Conservation (phyloP, 2,888 invertebrate genomes). For the Xanthia togata region DNA sequence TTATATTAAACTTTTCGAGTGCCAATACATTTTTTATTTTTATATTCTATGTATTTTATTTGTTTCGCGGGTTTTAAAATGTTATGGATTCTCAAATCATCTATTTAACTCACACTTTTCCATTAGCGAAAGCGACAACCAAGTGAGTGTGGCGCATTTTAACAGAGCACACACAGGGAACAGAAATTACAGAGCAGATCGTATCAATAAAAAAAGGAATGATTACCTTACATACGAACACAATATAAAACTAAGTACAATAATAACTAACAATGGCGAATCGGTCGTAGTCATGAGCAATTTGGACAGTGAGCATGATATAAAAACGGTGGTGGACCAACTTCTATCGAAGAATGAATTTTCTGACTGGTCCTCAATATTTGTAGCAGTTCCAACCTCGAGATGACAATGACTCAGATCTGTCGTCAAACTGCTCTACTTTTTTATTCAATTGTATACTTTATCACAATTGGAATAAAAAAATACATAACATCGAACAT, state of each 20-base stretch:
- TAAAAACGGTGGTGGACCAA: slow-evolving; percentile 68
- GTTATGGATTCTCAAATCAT: not conserved
- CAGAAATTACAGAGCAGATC: slow-evolving; percentile 4
- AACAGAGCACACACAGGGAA: not conserved
- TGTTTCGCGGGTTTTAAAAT: too few relatives aligned
- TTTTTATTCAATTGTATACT: slow-evolving; percentile 43
- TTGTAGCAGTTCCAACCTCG: slow-evolving; percentile 72
- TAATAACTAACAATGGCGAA: slow-evolving; percentile 36
- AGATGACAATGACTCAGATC: slow-evolving; percentile 65
- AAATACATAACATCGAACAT: not conserved
- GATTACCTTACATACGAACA: slow-evolving; percentile 44
- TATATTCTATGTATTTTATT: too few relatives aligned
- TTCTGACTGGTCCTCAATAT: slow-evolving; percentile 71
- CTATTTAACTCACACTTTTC: not conserved
- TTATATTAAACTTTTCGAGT: too few relatives aligned
- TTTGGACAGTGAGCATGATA: slow-evolving; percentile 63
- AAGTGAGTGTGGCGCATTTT: not conserved
- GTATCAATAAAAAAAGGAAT: slow-evolving; percentile 7
- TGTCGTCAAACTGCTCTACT: slow-evolving; percentile 27
- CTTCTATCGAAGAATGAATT: slow-evolving; percentile 65
- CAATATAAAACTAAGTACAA: slow-evolving; percentile 7
- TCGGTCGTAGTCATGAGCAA: slow-evolving; percentile 67
- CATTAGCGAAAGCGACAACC: slow-evolving; percentile 23
- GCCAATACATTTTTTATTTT: too few relatives aligned
- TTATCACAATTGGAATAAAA: slow-evolving; percentile 2